Base-by-base conservation (phyloP, 2,888 invertebrate genomes). In the Cistogaster globosa region DNA sequence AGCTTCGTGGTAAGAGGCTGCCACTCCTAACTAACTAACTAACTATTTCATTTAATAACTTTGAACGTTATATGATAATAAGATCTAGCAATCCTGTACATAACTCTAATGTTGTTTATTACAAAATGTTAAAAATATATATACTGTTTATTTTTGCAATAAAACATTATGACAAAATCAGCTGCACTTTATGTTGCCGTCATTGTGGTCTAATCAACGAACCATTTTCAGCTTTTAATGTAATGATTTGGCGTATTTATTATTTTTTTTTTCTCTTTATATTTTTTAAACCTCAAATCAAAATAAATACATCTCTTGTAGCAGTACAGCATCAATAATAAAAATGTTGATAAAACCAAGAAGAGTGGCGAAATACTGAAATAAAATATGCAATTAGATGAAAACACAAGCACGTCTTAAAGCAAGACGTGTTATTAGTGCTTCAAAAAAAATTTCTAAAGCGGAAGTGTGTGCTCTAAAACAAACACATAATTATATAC, bases 391-490 rank as follows among this genome's bases (percentile, higher is more conserved):
- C 76, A 84, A 80, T 81, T 78, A 81, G 60, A 67, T 75, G 53
- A 75, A 78, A 85, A 78, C 82, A 78, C 69, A 85, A 85, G 82
- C 85, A 85, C 85, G 85, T 85, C 78, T 82, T 85, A 22, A 78
- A 77, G 69, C 63, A 58, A 81, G 63, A 85, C 84, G 84, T 85
- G 84, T 81, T 85, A 81, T 78, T 85, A 85, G 74, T 78, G 77
- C 74, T 85, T 72, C 42, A 72, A 68, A 63, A 68, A 63, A 75
- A 80, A 67, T 60, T 57, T 45, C 65, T 84, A 58, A 51, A 78
- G 69, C 68, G 74, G 72, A 69, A 82, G 53, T 62, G 53, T 74
- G 74, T 74, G 60, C 67, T 72, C 0, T 48, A 38, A 55, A 63
- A 18, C 53, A 65, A 16, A 83, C 14, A 68, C n/a, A n/a, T n/a